These are phyloP conservation scores for Epizoanthus ramosus DNA, from an alignment of 92 coral and sea anemone genomes.

Conservation along the genomic window DNA sequence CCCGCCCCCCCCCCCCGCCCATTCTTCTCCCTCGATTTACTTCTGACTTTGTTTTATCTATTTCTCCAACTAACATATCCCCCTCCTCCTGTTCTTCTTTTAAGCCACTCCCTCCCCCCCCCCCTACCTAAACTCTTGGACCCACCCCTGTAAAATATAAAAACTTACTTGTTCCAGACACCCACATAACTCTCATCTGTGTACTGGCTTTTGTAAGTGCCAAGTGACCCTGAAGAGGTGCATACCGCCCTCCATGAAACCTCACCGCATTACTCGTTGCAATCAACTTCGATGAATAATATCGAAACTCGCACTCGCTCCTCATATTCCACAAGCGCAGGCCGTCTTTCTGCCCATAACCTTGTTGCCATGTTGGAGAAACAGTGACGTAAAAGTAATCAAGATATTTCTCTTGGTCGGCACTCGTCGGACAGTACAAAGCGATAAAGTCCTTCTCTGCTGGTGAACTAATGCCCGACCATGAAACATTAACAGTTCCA, in stretches of 20 bases:
- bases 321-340: slow-evolving; percentile 76
- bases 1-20: too few species aligned
- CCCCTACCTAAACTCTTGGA: too few species aligned
- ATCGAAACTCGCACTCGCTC: slow-evolving; percentile 79
- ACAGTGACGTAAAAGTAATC: slow-evolving; percentile 66
- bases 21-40: too few species aligned
- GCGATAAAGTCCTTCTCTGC: slow-evolving; percentile 68
- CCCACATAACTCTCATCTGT: slow-evolving; percentile 95
- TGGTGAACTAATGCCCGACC: slow-evolving; percentile 68
- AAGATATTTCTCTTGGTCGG: slow-evolving; percentile 65
- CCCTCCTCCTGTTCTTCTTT: too few species aligned
- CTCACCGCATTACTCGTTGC: slow-evolving; percentile 64
- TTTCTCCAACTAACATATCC: too few species aligned
- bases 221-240: slow-evolving; percentile 80
- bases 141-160: too few species aligned
- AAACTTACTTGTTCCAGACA: slow-evolving; percentile 76
- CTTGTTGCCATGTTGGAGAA: slow-evolving; percentile 60
- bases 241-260: slow-evolving; percentile 69
- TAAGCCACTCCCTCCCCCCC: too few species aligned
- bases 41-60: too few species aligned
- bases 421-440: slow-evolving; percentile 82
- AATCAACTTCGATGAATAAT: slow-evolving; percentile 52
- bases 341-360: slow-evolving; percentile 65
- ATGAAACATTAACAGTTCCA: slow-evolving; percentile 68
- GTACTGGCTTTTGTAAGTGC: slow-evolving; percentile 74